Evolutionary conservation across 1,140 invertebrate species (phyloP).

Genomic region (Drosophila nikananu): DNA sequence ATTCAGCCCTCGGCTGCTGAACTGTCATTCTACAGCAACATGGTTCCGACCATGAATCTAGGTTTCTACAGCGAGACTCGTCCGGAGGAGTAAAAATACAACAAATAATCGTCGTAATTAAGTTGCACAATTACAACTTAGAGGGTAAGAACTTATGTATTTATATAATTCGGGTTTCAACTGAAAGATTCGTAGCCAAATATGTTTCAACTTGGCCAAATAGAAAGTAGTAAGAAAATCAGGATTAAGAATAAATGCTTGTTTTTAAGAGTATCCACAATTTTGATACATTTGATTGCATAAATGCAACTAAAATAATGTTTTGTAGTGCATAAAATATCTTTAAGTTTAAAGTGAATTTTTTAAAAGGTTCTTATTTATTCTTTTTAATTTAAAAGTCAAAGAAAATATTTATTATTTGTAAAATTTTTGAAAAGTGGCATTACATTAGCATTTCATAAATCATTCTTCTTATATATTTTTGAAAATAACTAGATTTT

Average conservation of each 20-base stretch:
- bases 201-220: neutral
- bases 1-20: constrained; percentile 62
- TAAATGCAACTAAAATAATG: neutral
- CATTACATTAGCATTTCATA: no score
- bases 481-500: neutral
- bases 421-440: neutral
- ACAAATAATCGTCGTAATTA: constrained; percentile 5
- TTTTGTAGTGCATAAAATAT: neutral
- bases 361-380: neutral
- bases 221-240: no score
- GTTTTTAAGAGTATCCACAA: neutral
- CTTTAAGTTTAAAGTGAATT: neutral
- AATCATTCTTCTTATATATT: neutral
- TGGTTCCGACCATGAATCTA: constrained; percentile 82
- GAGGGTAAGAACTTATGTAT: neutral
- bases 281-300: neutral
- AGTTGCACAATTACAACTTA: neutral
- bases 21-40: constrained; percentile 76
- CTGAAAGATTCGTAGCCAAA: neutral
- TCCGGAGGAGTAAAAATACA: constrained; percentile 58
- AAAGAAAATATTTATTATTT: neutral
- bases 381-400: neutral
- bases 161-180: neutral
- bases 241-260: neutral
- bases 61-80: constrained; percentile 81